Evolutionary conservation across 2,888 invertebrate genomes (phyloP).

Genomic region (Sarcophaga caerulescens): DNA sequence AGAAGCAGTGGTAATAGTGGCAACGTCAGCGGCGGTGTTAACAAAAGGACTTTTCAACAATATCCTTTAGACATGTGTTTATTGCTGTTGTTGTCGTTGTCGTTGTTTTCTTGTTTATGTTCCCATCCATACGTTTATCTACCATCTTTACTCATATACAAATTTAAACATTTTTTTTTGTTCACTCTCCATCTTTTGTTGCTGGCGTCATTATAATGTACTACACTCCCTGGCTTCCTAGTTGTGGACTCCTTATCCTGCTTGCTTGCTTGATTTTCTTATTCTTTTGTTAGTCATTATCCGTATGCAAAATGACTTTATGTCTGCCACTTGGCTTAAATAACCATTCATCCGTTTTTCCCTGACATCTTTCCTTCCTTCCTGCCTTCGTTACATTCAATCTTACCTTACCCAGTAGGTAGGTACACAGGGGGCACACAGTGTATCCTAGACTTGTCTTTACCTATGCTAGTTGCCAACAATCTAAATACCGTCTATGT

Average conservation of each 20-base stretch:
- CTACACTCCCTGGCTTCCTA: too few species aligned
- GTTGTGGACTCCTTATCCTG: background rate
- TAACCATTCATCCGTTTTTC: background rate
- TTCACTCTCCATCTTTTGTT: slow-evolving; percentile 21
- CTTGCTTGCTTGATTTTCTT: background rate
- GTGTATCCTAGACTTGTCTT: background rate
- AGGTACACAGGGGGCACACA: too few species aligned
- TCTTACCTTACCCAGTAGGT: too few species aligned
- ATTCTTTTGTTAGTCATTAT: slow-evolving; percentile 7
- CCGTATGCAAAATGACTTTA: slow-evolving; percentile 19
- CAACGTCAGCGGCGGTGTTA: background rate
- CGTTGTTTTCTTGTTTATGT: slow-evolving; percentile 16
- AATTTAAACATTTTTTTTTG: slow-evolving; percentile 28
- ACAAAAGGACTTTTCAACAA: slow-evolving; percentile 28
- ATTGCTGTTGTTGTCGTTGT: background rate
- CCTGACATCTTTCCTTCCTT: slow-evolving; percentile 10
- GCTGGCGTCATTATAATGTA: slow-evolving; percentile 34
- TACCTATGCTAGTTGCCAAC: slow-evolving; percentile 36
- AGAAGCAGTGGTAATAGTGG: background rate
- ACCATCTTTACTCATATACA: slow-evolving; percentile 9
- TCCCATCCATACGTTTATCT: slow-evolving; percentile 8
- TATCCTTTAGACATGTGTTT: slow-evolving; percentile 13
- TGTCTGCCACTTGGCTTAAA: slow-evolving; percentile 43
- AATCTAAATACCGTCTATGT: slow-evolving; percentile 33
- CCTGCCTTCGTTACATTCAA: slow-evolving; percentile 5